Percentiles rank a stretch among this genome's conserved stretches.
Evolutionary conservation across 2,797 vertebrate species (phyloP).

Genomic region (Ficedula albicollis): DNA sequence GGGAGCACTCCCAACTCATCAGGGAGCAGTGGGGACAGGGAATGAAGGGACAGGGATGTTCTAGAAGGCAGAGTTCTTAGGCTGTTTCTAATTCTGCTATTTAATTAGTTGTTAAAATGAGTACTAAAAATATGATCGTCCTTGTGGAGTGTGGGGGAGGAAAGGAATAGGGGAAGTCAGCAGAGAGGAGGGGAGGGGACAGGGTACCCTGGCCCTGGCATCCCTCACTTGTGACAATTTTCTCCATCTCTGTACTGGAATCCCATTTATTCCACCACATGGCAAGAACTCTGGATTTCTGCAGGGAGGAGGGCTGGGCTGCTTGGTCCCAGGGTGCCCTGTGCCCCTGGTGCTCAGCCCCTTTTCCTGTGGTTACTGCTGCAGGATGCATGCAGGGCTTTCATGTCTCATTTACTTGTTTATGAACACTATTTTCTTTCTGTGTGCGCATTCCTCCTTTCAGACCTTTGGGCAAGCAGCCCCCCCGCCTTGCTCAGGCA

Average conservation of each 20-base stretch:
- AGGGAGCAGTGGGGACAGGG: background rate
- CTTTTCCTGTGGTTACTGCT: background rate
- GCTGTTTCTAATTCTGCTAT: slow-evolving; percentile 26
- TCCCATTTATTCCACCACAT: background rate
- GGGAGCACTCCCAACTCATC: background rate
- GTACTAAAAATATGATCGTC: background rate
- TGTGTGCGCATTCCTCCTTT: background rate
- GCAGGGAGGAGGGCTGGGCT: background rate
- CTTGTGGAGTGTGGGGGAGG: background rate
- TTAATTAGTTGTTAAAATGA: slow-evolving; percentile 5
- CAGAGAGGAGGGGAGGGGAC: background rate
- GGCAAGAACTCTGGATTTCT: background rate
- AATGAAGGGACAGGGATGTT: background rate
- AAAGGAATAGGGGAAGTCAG: background rate
- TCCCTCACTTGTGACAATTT: background rate
- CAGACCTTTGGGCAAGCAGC: slow-evolving; percentile 45
- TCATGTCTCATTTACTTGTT: slow-evolving; percentile 26
- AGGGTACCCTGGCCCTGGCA: slow-evolving; percentile 12
- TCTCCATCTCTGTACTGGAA: background rate
- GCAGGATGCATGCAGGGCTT: background rate
- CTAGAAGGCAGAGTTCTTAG: slow-evolving; percentile 10
- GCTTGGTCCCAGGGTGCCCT: background rate
- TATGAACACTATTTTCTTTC: background rate
- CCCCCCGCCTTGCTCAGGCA: slow-evolving; percentile 19
- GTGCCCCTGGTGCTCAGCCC: background rate